Base-by-base conservation (phyloP, 2,113 vertebrate genomes). In the Bufo bufo region DNA sequence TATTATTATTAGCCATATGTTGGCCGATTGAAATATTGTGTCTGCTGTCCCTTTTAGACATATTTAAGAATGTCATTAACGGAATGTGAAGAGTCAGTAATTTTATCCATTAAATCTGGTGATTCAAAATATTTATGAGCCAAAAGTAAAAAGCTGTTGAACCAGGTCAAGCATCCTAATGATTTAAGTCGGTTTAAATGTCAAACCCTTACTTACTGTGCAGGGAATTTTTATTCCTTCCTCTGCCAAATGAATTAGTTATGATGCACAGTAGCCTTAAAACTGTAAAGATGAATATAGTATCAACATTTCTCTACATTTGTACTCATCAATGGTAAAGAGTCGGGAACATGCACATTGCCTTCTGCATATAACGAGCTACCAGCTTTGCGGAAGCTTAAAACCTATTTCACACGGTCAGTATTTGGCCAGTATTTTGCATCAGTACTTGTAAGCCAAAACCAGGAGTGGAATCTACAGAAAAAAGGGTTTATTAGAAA, bases 151-250 rank as follows among this genome's bases (percentile, higher is more conserved):
- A 82, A 86, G 72, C 84, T 86, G 84, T 86, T 86, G 72, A 86
- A 86, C 84, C 84, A 77, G 84, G 84, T 86, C 84, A 86, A 86
- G 84, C 84, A 86, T 86, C 58, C 58, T 77, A 77, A 77, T 77
- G 84, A 86, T 77, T 86, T 86, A 86, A 86, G 84, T 86, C 82
- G 50, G 72, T 86, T 86, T 65, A 86, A 86, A 86, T 86, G 84
- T 86, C 84, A 86, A 78, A 78, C 56, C 78, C 74, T 65, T 49
- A 77, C 58, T 59, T 75, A 63, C 84, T 77, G 84, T 75, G 84
- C 84, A 75, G 84, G 84, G 84, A 86, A 50, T 77, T 86, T 77
- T 86, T 86, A 65, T 52, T 33, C 33, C 17, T 59, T 63, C 20
- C 19, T 61, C 74, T n/a, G 43, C 74, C 72, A 65, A 78, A 86